A percentile compares a stretch with the other conserved stretches of the same genome.
These are phyloP conservation scores for Plecotus auritus DNA, from an alignment of 2,113 vertebrate species.

Conservation along the genomic window DNA sequence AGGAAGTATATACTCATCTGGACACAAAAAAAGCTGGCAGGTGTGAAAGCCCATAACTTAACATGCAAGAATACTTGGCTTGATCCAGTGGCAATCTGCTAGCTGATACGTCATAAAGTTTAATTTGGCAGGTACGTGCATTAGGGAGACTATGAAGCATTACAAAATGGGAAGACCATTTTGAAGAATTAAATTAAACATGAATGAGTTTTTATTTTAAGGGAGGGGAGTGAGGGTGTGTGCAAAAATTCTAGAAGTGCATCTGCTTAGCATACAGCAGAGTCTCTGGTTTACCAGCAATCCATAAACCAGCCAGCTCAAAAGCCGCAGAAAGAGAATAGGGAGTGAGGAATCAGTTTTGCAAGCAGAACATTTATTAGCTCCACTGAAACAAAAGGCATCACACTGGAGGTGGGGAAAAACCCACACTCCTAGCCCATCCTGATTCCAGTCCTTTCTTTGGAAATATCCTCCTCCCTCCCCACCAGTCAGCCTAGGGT, in stretches of 20 bases:
- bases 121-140: background rate
- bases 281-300: background rate
- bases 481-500: background rate
- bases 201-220: background rate
- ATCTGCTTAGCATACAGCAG: background rate
- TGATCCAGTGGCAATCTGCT: background rate
- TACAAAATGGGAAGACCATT: background rate
- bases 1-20: background rate
- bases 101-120: background rate
- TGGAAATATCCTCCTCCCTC: background rate
- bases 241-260: background rate
- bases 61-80: background rate
- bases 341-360: background rate
- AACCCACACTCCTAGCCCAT: background rate
- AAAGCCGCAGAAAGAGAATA: background rate
- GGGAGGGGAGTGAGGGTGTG: background rate
- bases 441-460: background rate
- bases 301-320: background rate
- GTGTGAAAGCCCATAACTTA: background rate
- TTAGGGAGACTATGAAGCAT: background rate
- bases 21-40: background rate
- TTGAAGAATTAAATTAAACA: conserved; percentile 45
- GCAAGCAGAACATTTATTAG: background rate
- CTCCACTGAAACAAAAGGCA: background rate
- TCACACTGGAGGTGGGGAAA: background rate